Percentiles rank a stretch among this genome's conserved stretches.
Conservation (phyloP, 2,113 vertebrate species). For the Gymnorhina tibicen region DNA sequence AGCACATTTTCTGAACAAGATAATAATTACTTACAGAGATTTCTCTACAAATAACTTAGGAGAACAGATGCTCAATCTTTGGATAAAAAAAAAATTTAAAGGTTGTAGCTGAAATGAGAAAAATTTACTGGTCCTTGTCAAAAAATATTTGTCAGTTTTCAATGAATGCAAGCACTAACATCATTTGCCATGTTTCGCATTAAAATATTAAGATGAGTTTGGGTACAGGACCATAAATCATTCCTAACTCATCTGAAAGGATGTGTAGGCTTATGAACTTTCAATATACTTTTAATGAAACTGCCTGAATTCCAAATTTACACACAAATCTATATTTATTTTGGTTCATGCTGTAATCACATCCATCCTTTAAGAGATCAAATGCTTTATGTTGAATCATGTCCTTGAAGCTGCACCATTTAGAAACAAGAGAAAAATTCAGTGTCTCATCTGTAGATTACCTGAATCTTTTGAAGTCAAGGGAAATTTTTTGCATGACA, state of each 20-base stretch:
- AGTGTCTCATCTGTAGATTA: background rate
- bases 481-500: background rate
- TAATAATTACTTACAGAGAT: background rate
- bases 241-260: background rate
- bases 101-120: background rate
- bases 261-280: background rate
- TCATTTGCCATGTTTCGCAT: background rate
- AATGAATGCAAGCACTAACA: background rate
- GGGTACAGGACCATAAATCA: background rate
- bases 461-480: background rate
- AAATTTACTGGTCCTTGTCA: background rate
- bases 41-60: background rate
- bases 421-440: background rate
- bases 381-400: background rate
- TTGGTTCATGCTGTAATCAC: background rate
- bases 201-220: background rate
- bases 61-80: background rate
- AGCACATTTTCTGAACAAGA: background rate
- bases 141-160: background rate
- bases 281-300: background rate
- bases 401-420: background rate
- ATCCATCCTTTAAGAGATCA: background rate
- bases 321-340: background rate
- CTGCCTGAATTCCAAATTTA: background rate
- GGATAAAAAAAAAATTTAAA: background rate